Conservation (phyloP, 2,797 vertebrate genomes). For the Nyctalus aviator region DNA sequence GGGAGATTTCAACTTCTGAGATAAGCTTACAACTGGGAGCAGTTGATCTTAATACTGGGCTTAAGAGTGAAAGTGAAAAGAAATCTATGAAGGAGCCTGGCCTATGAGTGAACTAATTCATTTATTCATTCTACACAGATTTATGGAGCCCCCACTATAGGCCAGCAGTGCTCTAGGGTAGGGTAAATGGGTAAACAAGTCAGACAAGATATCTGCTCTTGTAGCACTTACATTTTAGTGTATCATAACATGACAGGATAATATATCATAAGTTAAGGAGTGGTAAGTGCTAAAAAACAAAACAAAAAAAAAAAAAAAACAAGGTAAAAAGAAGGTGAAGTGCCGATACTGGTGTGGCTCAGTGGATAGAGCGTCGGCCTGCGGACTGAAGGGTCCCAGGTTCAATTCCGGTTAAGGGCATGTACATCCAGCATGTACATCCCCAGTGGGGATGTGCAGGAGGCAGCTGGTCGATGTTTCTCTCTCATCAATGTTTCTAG, state of each 20-base stretch:
- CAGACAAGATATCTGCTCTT: background rate
- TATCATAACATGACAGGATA: background rate
- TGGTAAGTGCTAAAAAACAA: background rate
- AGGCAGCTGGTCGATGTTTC: too few relatives aligned
- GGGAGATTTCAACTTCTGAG: conserved; percentile 51
- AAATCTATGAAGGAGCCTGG: background rate
- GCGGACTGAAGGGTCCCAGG: too few relatives aligned
- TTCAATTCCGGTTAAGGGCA: too few relatives aligned
- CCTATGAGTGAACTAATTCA: background rate
- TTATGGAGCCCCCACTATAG: background rate
- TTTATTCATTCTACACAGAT: background rate
- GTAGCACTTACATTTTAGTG: background rate
- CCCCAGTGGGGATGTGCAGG: too few relatives aligned
- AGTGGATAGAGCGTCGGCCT: too few relatives aligned
- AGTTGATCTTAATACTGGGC: conserved; percentile 35
- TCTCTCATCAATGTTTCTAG: too few relatives aligned
- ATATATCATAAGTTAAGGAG: background rate
- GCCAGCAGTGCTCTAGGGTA: background rate
- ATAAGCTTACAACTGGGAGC: background rate
- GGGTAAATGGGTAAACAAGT: background rate
- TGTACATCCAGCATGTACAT: too few relatives aligned
- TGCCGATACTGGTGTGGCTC: too few relatives aligned
- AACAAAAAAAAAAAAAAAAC: background rate
- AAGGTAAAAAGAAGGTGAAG: background rate
- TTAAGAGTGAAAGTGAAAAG: conserved; percentile 43